Evolutionary conservation across 2,797 vertebrate genomes (phyloP).

Genomic region (Periparus ater): DNA sequence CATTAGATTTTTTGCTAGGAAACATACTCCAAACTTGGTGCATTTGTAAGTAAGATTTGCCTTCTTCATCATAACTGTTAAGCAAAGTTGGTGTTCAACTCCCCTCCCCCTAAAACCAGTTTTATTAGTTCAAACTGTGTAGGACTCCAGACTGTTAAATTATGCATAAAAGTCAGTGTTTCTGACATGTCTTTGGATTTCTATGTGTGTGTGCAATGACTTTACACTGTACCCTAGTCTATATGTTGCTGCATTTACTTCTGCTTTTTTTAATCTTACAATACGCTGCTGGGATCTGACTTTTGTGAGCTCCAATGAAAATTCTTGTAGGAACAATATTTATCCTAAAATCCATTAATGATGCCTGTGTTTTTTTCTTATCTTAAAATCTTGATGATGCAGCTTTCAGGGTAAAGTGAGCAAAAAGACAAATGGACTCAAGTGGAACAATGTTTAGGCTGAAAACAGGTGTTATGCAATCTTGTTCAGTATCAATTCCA

Average conservation of each 20-base stretch:
- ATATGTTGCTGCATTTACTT: not conserved
- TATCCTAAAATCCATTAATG: not conserved
- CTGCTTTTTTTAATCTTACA: not conserved
- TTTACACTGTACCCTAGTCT: not conserved
- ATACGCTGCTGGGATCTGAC: not conserved
- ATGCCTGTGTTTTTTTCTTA: not conserved
- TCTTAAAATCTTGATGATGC: not conserved
- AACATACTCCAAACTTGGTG: not conserved
- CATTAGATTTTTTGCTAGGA: not conserved
- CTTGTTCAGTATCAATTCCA: not conserved
- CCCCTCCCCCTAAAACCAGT: not conserved
- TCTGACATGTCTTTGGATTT: not conserved
- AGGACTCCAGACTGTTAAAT: not conserved
- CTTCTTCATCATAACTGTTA: not conserved
- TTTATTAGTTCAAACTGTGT: not conserved
- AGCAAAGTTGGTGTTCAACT: not conserved
- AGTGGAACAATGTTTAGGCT: not conserved
- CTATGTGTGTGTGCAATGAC: not conserved
- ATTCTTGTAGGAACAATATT: not conserved
- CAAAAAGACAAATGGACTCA: not conserved
- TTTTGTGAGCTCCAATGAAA: not conserved
- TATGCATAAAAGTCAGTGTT: not conserved
- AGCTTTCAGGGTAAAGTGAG: not conserved
- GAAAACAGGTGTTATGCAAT: not conserved
- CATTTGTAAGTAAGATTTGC: not conserved